phyloP scores from a whole-genome alignment of 2,888 invertebrate species.

The Scelioninae gen. 2 region DNA sequence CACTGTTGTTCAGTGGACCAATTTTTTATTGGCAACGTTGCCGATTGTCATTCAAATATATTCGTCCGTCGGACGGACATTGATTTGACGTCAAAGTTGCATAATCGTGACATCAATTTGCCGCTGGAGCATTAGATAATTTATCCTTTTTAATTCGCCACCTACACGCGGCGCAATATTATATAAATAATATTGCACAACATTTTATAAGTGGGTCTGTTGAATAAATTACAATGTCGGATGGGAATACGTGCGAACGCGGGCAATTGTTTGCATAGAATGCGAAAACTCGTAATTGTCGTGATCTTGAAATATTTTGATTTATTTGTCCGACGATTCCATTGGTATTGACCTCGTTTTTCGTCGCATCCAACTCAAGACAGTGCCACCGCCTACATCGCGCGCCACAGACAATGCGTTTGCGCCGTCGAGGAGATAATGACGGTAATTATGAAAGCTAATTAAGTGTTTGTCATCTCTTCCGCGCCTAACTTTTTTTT shows the following conservation, averaged over 20 bases:
- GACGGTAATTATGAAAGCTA: conserved; percentile 58
- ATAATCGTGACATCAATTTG: conserved; percentile 53
- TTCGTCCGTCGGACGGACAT: conserved; percentile 45
- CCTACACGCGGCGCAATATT: conserved; percentile 20
- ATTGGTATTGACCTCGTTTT: conserved; percentile 58
- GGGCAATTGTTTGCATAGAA: conserved; percentile 44
- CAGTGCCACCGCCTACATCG: conserved; percentile 34
- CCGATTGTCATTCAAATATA: conserved; percentile 43
- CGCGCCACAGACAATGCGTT: conserved; percentile 53
- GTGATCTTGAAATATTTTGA: conserved; percentile 58
- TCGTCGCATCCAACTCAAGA: conserved; percentile 50
- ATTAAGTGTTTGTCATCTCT: conserved; percentile 60
- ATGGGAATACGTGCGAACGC: conserved; percentile 37
- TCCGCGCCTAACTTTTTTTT: conserved; percentile 57
- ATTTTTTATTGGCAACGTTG: conserved; percentile 28
- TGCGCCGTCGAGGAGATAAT: conserved; percentile 56
- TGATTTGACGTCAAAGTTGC: conserved; percentile 52
- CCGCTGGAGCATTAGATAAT: conserved; percentile 37
- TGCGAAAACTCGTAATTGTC: conserved; percentile 43
- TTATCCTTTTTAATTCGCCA: conserved; percentile 19
- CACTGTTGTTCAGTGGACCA: too few relatives aligned
- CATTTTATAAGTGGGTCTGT: conserved; percentile 10
- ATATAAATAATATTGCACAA: conserved; percentile 45
- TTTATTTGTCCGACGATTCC: conserved; percentile 54
- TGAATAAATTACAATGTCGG: conserved; percentile 35